Base-by-base conservation (phyloP, 2,113 vertebrate species). In the Willisornis vidua region DNA sequence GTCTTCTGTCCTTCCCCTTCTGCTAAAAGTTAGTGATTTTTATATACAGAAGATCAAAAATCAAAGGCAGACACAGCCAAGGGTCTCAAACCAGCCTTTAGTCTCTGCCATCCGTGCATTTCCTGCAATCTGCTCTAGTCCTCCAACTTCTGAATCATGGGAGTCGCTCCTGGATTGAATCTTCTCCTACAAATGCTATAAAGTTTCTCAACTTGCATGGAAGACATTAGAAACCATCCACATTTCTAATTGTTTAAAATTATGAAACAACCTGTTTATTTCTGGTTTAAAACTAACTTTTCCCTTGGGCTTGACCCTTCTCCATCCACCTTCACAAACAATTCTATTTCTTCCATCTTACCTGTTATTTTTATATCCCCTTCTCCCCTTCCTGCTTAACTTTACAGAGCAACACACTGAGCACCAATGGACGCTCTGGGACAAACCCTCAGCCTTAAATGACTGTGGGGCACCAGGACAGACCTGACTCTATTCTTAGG, bases 191-290 rank as follows among this genome's bases (percentile, higher is more conserved):
- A 79, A 58, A 51, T 52, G 3, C 5, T 23, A 31, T 7, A 3
- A 39, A 28, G 17, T 51, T 57, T 37, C n/a, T 63, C 5, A 4
- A 14, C 18, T 54, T 18, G 0, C 25, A 54, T 0, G 4, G 29
- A 58, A 49, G 93, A 62, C 33, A 63, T 2, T 3, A 66, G 31
- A 58, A 63, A 73, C 63, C 0, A 0, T 24, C 66, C 23, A 8
- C 43, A 81, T 43, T 88, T 74, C 49, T 59, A 59, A 85, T 28
- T 16, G 17, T 35, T 46, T 59, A 37, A 71, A 84, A 75, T 10
- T 3, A 84, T 29, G 28, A 61, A 92, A 70, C 7, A 16, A 48
- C 0, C 0, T 18, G 6, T 41, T 89, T 31, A 33, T 43, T 84
- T 87, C 23, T 54, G 23, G 5, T 48, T 89, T 86, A 46, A 86